These are phyloP conservation scores for Hesperia comma DNA, from an alignment of 2,888 invertebrate genomes.

Conservation along the genomic window DNA sequence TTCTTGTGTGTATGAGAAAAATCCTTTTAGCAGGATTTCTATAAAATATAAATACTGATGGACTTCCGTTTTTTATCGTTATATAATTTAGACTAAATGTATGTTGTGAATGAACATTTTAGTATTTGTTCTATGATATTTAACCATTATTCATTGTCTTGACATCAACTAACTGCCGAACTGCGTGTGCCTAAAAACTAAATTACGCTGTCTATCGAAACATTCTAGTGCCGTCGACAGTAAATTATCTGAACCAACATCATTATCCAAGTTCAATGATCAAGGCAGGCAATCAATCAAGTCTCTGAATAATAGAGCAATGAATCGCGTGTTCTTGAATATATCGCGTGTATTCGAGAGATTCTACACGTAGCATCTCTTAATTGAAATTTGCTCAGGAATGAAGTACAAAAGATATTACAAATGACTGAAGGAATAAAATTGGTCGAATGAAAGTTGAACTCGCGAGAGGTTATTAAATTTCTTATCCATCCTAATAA, in stretches of 20 bases:
- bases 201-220: neutral
- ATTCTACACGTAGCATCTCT: neutral
- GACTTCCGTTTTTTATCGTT: no score
- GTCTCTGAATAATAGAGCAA: slow-evolving; percentile 26
- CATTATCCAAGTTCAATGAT: slow-evolving; percentile 28
- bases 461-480: no score
- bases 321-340: slow-evolving; percentile 19
- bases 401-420: neutral
- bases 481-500: no score
- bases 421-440: no score
- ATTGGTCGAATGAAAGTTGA: no score
- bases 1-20: no score
- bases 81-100: no score
- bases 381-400: neutral
- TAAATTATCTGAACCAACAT: slow-evolving; percentile 14
- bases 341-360: neutral
- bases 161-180: neutral
- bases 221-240: neutral
- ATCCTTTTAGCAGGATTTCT: no score
- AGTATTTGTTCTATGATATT: no score
- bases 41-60: no score
- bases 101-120: no score
- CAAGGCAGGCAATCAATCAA: slow-evolving; percentile 33
- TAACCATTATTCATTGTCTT: neutral
- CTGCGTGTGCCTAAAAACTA: neutral